These are phyloP conservation scores for Philonicus albiceps DNA, from an alignment of 2,888 invertebrate genomes.

Conservation along the genomic window DNA sequence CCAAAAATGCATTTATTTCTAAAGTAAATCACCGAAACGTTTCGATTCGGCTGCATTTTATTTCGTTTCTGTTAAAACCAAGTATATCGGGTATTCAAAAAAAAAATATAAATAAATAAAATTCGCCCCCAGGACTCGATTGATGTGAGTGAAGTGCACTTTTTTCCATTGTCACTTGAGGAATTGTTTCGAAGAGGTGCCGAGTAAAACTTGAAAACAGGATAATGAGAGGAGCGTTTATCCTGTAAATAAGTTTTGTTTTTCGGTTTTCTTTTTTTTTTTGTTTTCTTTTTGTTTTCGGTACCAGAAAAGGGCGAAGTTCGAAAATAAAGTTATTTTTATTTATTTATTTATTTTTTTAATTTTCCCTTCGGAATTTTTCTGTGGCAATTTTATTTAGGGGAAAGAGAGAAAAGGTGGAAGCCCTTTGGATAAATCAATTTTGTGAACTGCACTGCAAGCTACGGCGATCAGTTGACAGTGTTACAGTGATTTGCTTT, in stretches of 20 bases:
- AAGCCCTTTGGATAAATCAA: not conserved
- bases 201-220: not conserved
- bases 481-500: not conserved
- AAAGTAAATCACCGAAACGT: not conserved
- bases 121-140: not conserved
- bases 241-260: not conserved
- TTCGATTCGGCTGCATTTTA: not conserved
- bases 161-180: not conserved
- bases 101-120: no score
- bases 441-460: not conserved
- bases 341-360: not conserved
- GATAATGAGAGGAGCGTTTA: not conserved
- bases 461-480: not conserved
- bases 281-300: no score
- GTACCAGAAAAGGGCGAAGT: not conserved
- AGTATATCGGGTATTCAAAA: not conserved
- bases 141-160: constrained; percentile 17
- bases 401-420: not conserved
- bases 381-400: not conserved
- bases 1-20: constrained; percentile 21
- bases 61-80: not conserved
- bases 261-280: no score
- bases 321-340: not conserved
- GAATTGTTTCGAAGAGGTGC: not conserved
- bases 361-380: not conserved